Base-by-base conservation (phyloP, 2,888 invertebrate species). In the Archaeoteleia sp. region DNA sequence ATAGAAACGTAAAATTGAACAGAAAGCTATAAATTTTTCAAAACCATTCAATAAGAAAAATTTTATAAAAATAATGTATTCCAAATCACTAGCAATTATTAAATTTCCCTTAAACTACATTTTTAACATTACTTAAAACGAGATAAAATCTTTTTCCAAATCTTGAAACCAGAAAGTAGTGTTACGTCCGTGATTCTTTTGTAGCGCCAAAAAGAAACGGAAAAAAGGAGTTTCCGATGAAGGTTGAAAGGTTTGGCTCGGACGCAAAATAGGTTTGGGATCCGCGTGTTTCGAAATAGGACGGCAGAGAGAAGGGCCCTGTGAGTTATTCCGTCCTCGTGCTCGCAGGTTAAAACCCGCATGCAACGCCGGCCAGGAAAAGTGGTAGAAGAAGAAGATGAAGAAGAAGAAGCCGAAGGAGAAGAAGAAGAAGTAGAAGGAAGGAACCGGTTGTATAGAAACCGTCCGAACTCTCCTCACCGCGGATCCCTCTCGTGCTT, bases 371-470 rank as follows among this genome's bases (percentile, higher is more conserved):
- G 46, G n/a, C n/a, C n/a, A n/a, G n/a, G n/a, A n/a, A n/a, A n/a
- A n/a, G n/a, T n/a, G n/a, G n/a, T n/a, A 46, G 62, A 62, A 67
- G 65, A 65, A 32, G 45, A 53, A 60, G 40, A 49, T 20, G 51
- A 45, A 25, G 49, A 62, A 55, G 37, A 60, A 65, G 34, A 49
- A 55, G 45, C 55, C 55, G 15, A 14, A 17, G 37, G 32, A 39
- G 42, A 20, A 20, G 37, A 23, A 9, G 25, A 23, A 40, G 53
- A 20, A 20, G 20, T 4, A 20, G 20, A 20, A 20, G 20, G 20
- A 20, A 76, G 76, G 75, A 77, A 80, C 79, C 77, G 77, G 79
- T 79, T 66, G 65, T 67, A 68, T 78, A 79, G 78, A 72, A 78
- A 79, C 74, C 76, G 67, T 69, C 62, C 63, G 63, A 63, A 66